Evolutionary conservation across 2,797 vertebrate genomes (phyloP).

Genomic region (Schizothorax lantsangensis): DNA sequence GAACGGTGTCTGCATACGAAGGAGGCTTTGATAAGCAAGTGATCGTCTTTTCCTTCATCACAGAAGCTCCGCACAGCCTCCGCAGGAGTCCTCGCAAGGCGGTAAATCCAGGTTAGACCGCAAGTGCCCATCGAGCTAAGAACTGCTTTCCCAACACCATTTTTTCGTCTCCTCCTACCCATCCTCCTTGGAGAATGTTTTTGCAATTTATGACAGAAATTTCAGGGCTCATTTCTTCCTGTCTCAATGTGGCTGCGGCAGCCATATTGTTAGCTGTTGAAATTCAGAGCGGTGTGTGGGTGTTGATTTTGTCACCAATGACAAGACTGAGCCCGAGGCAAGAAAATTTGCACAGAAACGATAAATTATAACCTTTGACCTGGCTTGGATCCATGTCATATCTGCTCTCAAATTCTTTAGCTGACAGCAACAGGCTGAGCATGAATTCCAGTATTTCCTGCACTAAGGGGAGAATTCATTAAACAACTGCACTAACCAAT

Average conservation of each 20-base stretch:
- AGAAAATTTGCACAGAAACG: constrained; percentile 70
- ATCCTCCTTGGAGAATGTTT: constrained; percentile 49
- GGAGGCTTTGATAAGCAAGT: constrained; percentile 29
- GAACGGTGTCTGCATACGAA: constrained; percentile 8
- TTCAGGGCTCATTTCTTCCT: constrained; percentile 63
- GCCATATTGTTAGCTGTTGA: constrained; percentile 67
- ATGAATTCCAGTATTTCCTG: neutral
- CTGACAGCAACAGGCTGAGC: neutral
- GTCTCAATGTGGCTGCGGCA: constrained; percentile 67
- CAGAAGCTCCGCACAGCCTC: constrained; percentile 7
- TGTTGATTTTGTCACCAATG: constrained; percentile 68
- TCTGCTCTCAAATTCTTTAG: neutral
- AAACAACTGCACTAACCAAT: neutral
- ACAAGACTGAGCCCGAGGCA: constrained; percentile 63
- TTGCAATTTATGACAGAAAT: constrained; percentile 66
- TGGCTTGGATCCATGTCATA: constrained; percentile 20
- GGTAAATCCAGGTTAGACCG: constrained; percentile 48
- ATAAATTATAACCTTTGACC: constrained; percentile 69
- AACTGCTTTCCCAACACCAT: constrained; percentile 57
- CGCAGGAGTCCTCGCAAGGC: neutral
- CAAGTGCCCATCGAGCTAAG: constrained; percentile 64
- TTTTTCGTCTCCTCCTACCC: constrained; percentile 49
- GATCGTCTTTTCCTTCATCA: constrained; percentile 25
- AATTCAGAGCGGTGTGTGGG: constrained; percentile 57
- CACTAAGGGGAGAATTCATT: neutral